A percentile compares a stretch with the other conserved stretches of the same genome.
Evolutionary conservation across 2,797 vertebrate species (phyloP).

Genomic region (Melanotaenia parkinsoni): DNA sequence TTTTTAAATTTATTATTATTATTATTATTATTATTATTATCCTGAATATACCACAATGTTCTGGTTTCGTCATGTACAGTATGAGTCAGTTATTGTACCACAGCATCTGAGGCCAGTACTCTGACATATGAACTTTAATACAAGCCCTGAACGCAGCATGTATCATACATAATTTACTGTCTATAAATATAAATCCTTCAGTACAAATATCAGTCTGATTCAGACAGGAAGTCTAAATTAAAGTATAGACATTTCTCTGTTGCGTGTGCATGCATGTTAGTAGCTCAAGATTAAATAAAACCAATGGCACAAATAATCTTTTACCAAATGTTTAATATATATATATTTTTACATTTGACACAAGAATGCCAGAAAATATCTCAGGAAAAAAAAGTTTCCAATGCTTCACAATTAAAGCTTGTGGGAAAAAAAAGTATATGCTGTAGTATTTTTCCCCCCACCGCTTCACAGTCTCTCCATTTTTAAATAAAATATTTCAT

Average conservation of each 20-base stretch:
- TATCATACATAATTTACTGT: no score
- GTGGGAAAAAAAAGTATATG: conserved; percentile 43
- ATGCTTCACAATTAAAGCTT: conserved; percentile 71
- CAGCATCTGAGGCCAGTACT: neutral
- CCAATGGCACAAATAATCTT: conserved; percentile 19
- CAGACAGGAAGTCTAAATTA: neutral
- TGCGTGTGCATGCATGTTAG: neutral
- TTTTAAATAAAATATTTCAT: conserved; percentile 71
- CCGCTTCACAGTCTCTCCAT: conserved; percentile 48
- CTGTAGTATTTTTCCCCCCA: conserved; percentile 53
- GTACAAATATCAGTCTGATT: no score
- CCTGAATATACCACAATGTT: neutral
- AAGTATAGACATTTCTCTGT: neutral
- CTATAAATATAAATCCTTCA: no score
- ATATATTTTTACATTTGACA: conserved; percentile 66
- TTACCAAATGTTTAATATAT: conserved; percentile 64
- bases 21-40: no score
- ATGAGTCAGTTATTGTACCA: neutral
- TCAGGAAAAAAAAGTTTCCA: conserved; percentile 57
- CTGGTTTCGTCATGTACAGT: neutral
- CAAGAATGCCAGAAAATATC: conserved; percentile 71
- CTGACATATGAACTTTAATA: neutral
- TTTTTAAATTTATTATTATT: no score
- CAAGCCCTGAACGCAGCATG: neutral
- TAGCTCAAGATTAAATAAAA: neutral